Evolutionary conservation across 2,797 vertebrate species (phyloP), one percentile per base, ranked within the genome.

Genomic region (Tachyglossus aculeatus): DNA sequence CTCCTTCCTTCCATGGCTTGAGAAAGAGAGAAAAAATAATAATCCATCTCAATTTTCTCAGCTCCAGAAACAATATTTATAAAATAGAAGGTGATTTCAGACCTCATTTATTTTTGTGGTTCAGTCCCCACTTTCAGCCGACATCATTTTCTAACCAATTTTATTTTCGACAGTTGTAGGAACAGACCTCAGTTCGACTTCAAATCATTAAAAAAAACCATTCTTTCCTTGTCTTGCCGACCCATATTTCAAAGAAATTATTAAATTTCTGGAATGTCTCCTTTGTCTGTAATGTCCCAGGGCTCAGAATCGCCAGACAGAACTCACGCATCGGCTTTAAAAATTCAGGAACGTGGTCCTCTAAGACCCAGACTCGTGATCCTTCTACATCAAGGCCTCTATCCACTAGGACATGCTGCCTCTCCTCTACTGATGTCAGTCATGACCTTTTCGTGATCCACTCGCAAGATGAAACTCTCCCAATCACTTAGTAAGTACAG

Each of bases 71-170:
- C 84, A 90, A 85, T 86, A 83, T 86, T 90, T 90, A 88, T 88
- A 90, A 87, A 92, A 90, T 89, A 86, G 83, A 87, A 81, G 81
- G 86, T 76, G 88, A 90, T 92, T 93, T 92, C 88, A 90, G 86
- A 91, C 82, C 75, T 88, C 74, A 41, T 91, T 90, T 89, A 78
- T 69, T 90, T 90, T 86, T 87, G 85, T 82, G 80, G 72, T 6
- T 3, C 80, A 33, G 81, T 71, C 60, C 50, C 80, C 79, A 38
- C 55, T 87, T 88, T 90, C 80, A 55, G 64, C 74, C 83, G 50
- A 7, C 84, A 90, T 88, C 84, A 59, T 86, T 91, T 90, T 86
- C 88, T 77, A 87, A 71, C 85, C 84, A 87, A 83, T 84, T 89
- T 91, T 89, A 90, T 76, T 84, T 82, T 72, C 73, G 86, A 78